Percentiles rank a stretch among this genome's conserved stretches.
Evolutionary conservation across 2,888 invertebrate species (phyloP).

Genomic region (Caenorhabditis zanzibari): DNA sequence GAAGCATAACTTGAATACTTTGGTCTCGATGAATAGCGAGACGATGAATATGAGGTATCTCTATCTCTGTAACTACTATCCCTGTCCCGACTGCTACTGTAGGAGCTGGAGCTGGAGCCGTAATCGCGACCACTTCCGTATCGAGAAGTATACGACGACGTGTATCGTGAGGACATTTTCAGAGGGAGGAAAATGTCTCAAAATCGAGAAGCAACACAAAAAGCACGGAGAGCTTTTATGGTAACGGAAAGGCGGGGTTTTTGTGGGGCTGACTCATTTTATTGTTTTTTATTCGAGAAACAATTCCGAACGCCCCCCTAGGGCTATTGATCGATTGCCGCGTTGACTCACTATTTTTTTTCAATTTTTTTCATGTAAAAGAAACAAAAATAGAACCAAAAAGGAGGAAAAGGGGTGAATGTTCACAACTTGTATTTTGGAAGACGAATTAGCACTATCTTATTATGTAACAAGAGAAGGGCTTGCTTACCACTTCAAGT

Average conservation of each 20-base stretch:
- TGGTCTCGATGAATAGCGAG: conserved; percentile 43
- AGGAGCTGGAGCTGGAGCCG: conserved; percentile 51
- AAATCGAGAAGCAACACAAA: conserved; percentile 27
- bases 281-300: conserved; percentile 49
- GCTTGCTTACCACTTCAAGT: conserved; percentile 3
- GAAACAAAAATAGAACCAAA: conserved; percentile 9
- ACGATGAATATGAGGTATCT: conserved; percentile 20
- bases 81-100: conserved; percentile 38
- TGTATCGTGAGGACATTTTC: conserved; percentile 51
- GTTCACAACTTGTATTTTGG: conserved; percentile 13
- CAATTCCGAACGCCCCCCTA: conserved; percentile 31
- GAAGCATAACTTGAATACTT: conserved; percentile 61
- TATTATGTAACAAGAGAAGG: conserved; percentile 51
- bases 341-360: conserved; percentile 21
- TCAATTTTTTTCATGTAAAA: conserved; percentile 10
- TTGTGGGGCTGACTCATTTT: conserved; percentile 51
- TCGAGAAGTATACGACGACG: conserved; percentile 54
- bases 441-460: conserved; percentile 44
- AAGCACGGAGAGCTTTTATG: conserved; percentile 39
- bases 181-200: conserved; percentile 1
- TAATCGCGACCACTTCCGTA: conserved; percentile 51
- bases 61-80: conserved; percentile 44
- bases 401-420: background rate
- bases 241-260: conserved; percentile 31
- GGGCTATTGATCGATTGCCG: conserved; percentile 30